phyloP scores from a whole-genome alignment of 2,888 invertebrate genomes.

The Parnassius mnemosyne region DNA sequence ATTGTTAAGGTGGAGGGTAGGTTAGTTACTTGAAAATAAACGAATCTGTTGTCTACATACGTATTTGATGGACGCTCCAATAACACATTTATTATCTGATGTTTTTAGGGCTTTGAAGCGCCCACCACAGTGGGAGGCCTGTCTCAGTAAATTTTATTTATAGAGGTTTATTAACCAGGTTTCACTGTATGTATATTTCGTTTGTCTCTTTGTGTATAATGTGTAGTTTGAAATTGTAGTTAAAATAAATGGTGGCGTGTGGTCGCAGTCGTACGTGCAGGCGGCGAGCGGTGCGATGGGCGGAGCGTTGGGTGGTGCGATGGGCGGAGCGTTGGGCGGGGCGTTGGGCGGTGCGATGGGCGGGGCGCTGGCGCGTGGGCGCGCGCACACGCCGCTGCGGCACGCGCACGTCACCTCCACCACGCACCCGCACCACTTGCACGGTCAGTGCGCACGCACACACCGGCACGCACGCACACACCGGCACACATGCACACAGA shows the following conservation, averaged over 20 bases:
- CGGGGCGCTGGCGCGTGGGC: conserved; percentile 46
- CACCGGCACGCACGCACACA: no score
- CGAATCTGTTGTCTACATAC: no score
- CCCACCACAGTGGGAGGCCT: no score
- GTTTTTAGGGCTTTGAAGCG: no score
- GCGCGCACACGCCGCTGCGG: conserved; percentile 67
- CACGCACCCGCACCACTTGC: conserved; percentile 83
- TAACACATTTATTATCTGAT: no score
- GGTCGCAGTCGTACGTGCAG: conserved; percentile 55
- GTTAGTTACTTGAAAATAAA: no score
- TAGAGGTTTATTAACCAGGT: neutral
- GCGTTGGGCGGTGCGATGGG: conserved; percentile 40
- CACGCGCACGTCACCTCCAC: conserved; percentile 83
- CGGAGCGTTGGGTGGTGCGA: conserved; percentile 36
- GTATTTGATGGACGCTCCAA: no score
- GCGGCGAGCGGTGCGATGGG: conserved; percentile 37
- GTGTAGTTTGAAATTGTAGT: conserved; percentile 4
- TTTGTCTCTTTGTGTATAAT: neutral
- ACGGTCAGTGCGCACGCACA: conserved; percentile 42
- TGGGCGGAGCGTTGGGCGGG: conserved; percentile 39
- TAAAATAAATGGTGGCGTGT: neutral
- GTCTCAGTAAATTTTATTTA: no score
- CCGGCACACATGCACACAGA: no score
- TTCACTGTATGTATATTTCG: conserved; percentile 7
- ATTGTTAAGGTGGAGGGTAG: no score